These are phyloP conservation scores for Notamacropus eugenii DNA, from an alignment of 2,797 vertebrate genomes.

Conservation along the genomic window DNA sequence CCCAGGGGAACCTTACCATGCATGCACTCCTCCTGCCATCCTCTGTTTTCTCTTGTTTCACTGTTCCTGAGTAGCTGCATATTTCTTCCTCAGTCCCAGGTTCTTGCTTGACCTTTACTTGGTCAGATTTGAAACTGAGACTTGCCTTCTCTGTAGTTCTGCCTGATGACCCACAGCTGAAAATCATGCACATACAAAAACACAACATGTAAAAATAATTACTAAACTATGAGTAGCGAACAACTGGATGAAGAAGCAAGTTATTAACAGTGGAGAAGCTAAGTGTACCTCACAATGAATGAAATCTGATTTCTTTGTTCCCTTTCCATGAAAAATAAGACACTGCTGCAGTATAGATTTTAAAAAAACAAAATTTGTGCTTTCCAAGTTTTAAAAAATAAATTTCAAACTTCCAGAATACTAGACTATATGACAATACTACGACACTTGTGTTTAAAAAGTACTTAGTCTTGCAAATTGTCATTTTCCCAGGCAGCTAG, in stretches of 20 bases:
- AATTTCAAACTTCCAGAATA: constrained; percentile 14
- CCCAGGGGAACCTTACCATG: constrained; percentile 90
- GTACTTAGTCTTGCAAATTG: constrained; percentile 16
- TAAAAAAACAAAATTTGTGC: not conserved
- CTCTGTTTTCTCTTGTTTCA: constrained; percentile 92
- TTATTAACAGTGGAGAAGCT: constrained; percentile 14
- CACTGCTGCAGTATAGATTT: not conserved
- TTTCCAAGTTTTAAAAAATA: constrained; percentile 43
- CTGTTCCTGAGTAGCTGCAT: constrained; percentile 91
- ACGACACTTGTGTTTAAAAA: not conserved
- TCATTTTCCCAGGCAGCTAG: not conserved
- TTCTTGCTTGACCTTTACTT: constrained; percentile 96
- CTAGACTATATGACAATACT: not conserved
- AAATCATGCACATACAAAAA: constrained; percentile 43
- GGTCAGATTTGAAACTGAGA: constrained; percentile 88
- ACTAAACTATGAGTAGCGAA: not conserved
- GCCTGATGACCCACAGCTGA: constrained; percentile 95
- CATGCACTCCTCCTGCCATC: constrained; percentile 95
- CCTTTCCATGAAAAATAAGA: not conserved
- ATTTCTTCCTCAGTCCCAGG: constrained; percentile 93
- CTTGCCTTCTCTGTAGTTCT: constrained; percentile 86
- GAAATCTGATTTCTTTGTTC: not conserved
- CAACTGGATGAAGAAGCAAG: constrained; percentile 29
- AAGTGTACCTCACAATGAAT: constrained; percentile 11
- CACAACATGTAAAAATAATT: constrained; percentile 5